Base-by-base conservation (phyloP, 2,888 invertebrate species). In the Trilocha varians region DNA sequence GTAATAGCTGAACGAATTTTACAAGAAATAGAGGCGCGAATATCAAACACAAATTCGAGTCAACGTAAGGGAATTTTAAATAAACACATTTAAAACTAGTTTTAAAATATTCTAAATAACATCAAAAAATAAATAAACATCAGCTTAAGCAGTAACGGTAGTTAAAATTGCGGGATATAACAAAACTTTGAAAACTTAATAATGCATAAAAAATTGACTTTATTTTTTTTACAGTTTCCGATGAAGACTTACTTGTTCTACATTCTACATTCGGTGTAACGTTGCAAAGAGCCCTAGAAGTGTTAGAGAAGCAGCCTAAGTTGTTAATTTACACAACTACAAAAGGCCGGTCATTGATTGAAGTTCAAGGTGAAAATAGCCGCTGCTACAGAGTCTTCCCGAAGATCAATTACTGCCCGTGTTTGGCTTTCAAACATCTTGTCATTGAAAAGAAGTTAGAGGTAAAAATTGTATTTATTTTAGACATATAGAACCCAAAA, bases 351-450 rank as follows among this genome's bases (percentile, higher is more conserved):
- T 72, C 70, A 56, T 61, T 91, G 13, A 79, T 89, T 34, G 91
- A 91, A 83, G 78, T 92, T 3, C 78, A 78, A 41, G 87, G 88
- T 5, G 82, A 84, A 40, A 80, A 85, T 4, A 77, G 82, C 36
- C 78, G 86, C n/a, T 85, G 87, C 40, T 89, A 90, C 47, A 88
- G 88, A 39, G 65, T 93, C 17, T 90, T 91, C 53, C 88, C 90
- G 0, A 69, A 84, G 16, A 72, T 91, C 6, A 93, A 92, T 61
- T 93, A 87, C 61, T 93, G 93, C 47, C 84, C 88, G 6, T 93
- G 93, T 54, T 72, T 59, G n/a, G 87, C 88, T 1, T 93, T 91
- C 46, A 78, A 74, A 49, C 75, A 75, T 37, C 78, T 79, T 52
- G 91, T 93, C 16, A 63, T 93, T 36, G 85, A 84, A 38, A 65